Evolutionary conservation across 2,888 invertebrate genomes (phyloP), one percentile per base, ranked within the genome.

Genomic region (Exocentrus adspersus): DNA sequence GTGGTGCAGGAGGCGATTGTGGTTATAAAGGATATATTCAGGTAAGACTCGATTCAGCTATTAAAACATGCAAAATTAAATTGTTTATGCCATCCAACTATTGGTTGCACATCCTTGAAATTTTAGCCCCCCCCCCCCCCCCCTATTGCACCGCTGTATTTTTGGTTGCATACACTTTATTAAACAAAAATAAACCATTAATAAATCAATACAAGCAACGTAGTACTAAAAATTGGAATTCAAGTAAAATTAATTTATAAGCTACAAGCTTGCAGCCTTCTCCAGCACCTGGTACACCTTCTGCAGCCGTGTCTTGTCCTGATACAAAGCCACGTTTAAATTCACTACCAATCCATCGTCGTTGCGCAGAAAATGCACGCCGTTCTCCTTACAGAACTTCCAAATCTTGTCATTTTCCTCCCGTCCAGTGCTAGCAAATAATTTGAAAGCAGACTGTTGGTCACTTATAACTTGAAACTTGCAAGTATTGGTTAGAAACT

Each of bases 1-100:
- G 99, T 99, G 12, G 99, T 99, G 0, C 99, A 99, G 82, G 99
- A 99, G 81, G 99, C 99, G 0, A 98, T 99, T 68, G 99, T 99
- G 9, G 99, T 99, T 17, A 99, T 99, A 79, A 99, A 99, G 85
- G 96, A 97, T 79, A 96, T 96, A 69, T 96, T 96, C 88, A 80
- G 81, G 81, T 81, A 66, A 87, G 95, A 67, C 2, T n/a, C 3
- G n/a, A 12, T 19, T 41, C 3, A n/a, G n/a, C n/a, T n/a, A n/a
- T n/a, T n/a, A n/a, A n/a, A n/a, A n/a, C n/a, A n/a, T n/a, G n/a
- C n/a, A n/a, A n/a, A n/a, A n/a, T n/a, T n/a, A n/a, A n/a, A n/a
- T n/a, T n/a, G n/a, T n/a, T n/a, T n/a, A n/a, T n/a, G n/a, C n/a
- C n/a, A n/a, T n/a, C n/a, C n/a, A n/a, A n/a, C n/a, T n/a, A n/a